These are phyloP conservation scores for Setipinna tenuifilis DNA, from an alignment of 2,797 vertebrate species.

Conservation along the genomic window DNA sequence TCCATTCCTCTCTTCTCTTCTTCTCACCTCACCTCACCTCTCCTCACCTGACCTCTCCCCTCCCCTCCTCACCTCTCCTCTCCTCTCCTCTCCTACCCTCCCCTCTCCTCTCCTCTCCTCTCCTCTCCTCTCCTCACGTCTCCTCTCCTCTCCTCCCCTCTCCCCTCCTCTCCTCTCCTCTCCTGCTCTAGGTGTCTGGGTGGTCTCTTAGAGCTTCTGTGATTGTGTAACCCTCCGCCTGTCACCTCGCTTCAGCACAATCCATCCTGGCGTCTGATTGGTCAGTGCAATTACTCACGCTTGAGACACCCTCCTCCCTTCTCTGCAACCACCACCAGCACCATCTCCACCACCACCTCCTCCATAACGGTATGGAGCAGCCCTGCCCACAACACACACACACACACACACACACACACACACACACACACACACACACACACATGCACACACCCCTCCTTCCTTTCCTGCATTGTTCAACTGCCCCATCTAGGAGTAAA, in stretches of 20 bases:
- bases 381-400: neutral
- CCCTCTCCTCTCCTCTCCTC: neutral
- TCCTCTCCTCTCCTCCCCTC: neutral
- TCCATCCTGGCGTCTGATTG: constrained; percentile 16
- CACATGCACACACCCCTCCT: neutral
- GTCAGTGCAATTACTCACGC: constrained; percentile 9
- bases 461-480: neutral
- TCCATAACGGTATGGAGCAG: neutral
- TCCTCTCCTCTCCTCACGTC: too few species aligned
- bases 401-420: neutral
- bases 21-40: neutral
- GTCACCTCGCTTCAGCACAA: neutral
- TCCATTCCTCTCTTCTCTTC: neutral
- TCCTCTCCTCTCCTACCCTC: neutral
- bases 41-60: neutral
- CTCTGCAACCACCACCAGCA: neutral
- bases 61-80: neutral
- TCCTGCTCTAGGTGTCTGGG: neutral
- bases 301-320: neutral
- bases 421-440: neutral
- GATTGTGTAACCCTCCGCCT: neutral
- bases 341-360: too few species aligned
- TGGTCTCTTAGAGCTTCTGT: neutral
- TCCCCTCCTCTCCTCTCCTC: neutral
- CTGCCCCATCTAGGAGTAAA: neutral